phyloP scores from a whole-genome alignment of 2,113 vertebrate genomes.

The Meleagris gallopavo region DNA sequence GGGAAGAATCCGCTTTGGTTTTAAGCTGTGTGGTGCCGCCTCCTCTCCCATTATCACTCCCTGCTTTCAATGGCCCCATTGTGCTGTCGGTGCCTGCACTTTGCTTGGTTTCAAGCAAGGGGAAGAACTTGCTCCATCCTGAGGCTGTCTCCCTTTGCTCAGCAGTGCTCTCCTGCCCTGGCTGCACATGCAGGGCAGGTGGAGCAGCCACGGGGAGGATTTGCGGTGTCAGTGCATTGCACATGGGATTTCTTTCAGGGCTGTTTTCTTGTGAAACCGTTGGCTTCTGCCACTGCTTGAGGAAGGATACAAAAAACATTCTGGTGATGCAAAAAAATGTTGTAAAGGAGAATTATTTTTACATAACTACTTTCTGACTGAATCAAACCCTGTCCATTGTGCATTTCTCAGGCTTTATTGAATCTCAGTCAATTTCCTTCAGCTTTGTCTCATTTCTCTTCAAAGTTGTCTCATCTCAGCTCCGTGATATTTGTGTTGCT shows the following conservation, averaged over 20 bases:
- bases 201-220: background rate
- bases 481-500: constrained; percentile 51
- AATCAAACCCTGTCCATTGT: constrained; percentile 30
- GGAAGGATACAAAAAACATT: background rate
- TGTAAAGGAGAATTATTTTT: background rate
- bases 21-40: constrained; percentile 57
- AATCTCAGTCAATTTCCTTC: constrained; percentile 55
- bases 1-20: constrained; percentile 67
- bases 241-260: background rate
- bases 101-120: constrained; percentile 54
- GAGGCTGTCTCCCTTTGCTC: constrained; percentile 6
- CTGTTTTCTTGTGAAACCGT: background rate
- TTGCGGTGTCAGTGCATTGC: background rate
- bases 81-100: constrained; percentile 41
- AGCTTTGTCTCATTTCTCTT: constrained; percentile 56
- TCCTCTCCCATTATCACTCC: constrained; percentile 66
- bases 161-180: constrained; percentile 18
- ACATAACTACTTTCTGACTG: constrained; percentile 39
- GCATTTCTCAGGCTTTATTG: constrained; percentile 50
- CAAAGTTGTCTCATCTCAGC: constrained; percentile 50
- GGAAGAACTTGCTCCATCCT: constrained; percentile 51
- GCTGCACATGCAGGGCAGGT: background rate
- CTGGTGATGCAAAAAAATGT: constrained; percentile 29
- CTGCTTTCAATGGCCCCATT: constrained; percentile 67
- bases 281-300: background rate